Base-by-base conservation (phyloP, 2,888 invertebrate species). In the Serripes groenlandicus region DNA sequence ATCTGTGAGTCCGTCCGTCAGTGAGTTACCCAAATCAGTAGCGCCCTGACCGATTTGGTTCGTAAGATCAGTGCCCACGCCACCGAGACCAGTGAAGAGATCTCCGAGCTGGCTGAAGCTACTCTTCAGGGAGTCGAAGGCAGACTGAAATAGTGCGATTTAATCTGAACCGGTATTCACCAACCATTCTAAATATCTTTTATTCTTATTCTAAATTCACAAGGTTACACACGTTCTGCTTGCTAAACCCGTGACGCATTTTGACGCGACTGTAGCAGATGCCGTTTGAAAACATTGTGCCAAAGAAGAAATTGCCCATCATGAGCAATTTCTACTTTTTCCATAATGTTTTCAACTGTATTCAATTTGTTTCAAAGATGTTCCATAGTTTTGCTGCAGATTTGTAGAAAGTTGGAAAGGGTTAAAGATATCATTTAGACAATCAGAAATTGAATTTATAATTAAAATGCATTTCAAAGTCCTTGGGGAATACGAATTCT, bases 71-170 rank as follows among this genome's bases (percentile, higher is more conserved):
- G 75, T 71, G 3, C 75, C 74, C 4, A 42, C 32, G 49, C 58
- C 62, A n/a, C 77, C 79, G 21, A 78, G 74, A 42, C 60, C 77
- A 7, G 62, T 62, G 32, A 85, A 68, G 5, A 34, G 62, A 42
- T 68, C 60, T n/a, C 62, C 75, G 0, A 81, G 5, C n/a, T 28
- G 35, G 26, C 64, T 62, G 0, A 81, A 23, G 0, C 73, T 75
- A 28, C 75, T 66, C 60, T 82, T 79, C 30, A 85, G 30, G 0
- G 72, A 69, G 62, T 74, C 71, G 34, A 79, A 52, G n/a, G 56
- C 70, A 15, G 56, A 4, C 56, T 70, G 34, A 32, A n/a, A n/a
- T n/a, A n/a, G n/a, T 21, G 15, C 15, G 21, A 49, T 3, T 21
- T 1, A 21, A 49, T 42, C 42, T 11, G 42, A 42, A 15, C 15